phyloP scores from a whole-genome alignment of 1,140 invertebrate species.

The Megalonaias nervosa region DNA sequence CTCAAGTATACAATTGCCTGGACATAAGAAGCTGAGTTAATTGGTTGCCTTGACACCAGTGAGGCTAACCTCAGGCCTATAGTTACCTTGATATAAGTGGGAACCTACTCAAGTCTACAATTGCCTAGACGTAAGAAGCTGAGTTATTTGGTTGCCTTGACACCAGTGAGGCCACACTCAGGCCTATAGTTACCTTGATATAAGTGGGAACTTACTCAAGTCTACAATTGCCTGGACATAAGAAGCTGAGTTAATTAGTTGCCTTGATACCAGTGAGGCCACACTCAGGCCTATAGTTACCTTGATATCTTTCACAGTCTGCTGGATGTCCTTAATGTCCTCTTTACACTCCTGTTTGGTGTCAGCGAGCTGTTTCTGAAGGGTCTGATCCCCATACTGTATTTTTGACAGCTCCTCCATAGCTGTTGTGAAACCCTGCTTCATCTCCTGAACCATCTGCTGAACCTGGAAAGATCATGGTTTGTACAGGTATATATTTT shows the following conservation, averaged over 20 bases:
- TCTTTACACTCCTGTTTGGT: conserved; percentile 30
- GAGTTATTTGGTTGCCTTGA: too few relatives aligned
- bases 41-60: too few relatives aligned
- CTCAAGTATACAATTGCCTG: too few relatives aligned
- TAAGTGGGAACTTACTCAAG: too few relatives aligned
- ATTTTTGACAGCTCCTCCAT: conserved; percentile 44
- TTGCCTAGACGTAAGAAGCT: too few relatives aligned
- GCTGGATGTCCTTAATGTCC: conserved; percentile 20
- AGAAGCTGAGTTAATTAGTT: too few relatives aligned
- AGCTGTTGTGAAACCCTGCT: conserved; percentile 38
- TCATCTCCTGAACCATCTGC: conserved; percentile 47
- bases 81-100: too few relatives aligned
- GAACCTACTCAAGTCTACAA: too few relatives aligned
- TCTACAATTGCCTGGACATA: too few relatives aligned
- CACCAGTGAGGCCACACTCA: not conserved
- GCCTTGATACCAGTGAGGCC: not conserved
- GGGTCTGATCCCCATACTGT: conserved; percentile 36
- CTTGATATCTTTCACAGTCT: conserved; percentile 32
- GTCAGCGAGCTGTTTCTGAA: conserved; percentile 32
- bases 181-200: too few relatives aligned
- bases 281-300: conserved; percentile 13
- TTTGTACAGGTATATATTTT: not conserved
- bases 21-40: too few relatives aligned
- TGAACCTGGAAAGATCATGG: conserved; percentile 29
- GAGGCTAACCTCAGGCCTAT: too few relatives aligned